A percentile compares a stretch with the other conserved stretches of the same genome.
Evolutionary conservation across 2,888 invertebrate genomes (phyloP).

Genomic region (Pristionchus exspectatus): DNA sequence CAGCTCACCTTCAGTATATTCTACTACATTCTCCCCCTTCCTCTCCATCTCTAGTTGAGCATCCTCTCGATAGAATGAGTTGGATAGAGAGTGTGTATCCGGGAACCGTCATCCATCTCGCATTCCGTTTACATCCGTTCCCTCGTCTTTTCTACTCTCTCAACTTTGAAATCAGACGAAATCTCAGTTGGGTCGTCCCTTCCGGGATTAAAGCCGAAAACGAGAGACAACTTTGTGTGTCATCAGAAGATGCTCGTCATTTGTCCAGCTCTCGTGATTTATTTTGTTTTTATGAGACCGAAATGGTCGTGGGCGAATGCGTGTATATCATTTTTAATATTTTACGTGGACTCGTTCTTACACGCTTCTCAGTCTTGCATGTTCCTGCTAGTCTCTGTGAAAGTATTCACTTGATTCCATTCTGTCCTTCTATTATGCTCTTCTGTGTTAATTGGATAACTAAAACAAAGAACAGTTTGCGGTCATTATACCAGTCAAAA

Average conservation of each 20-base stretch:
- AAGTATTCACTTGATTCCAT: too few relatives aligned
- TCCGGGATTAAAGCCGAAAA: slow-evolving; percentile 11
- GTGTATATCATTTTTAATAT: background rate
- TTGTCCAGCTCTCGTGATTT: background rate
- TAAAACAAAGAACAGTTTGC: too few relatives aligned
- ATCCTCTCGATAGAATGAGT: background rate
- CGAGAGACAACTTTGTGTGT: slow-evolving; percentile 1
- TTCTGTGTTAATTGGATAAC: too few relatives aligned
- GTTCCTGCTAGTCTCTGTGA: too few relatives aligned
- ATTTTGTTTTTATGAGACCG: background rate
- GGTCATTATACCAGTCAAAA: too few relatives aligned
- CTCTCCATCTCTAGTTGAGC: background rate
- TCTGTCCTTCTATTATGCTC: too few relatives aligned
- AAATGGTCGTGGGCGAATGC: background rate
- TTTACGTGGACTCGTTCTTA: background rate
- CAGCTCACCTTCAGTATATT: too few relatives aligned
- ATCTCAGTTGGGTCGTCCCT: slow-evolving; percentile 17
- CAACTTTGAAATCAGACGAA: slow-evolving; percentile 14
- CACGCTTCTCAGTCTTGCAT: too few relatives aligned
- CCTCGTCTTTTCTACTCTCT: background rate
- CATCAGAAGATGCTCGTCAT: slow-evolving; percentile 21
- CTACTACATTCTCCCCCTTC: background rate
- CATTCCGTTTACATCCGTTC: slow-evolving; percentile 37
- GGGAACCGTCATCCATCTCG: slow-evolving; percentile 10
- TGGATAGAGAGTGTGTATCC: background rate